phyloP scores from a whole-genome alignment of 2,888 invertebrate genomes.

The Drosophila borealis region DNA sequence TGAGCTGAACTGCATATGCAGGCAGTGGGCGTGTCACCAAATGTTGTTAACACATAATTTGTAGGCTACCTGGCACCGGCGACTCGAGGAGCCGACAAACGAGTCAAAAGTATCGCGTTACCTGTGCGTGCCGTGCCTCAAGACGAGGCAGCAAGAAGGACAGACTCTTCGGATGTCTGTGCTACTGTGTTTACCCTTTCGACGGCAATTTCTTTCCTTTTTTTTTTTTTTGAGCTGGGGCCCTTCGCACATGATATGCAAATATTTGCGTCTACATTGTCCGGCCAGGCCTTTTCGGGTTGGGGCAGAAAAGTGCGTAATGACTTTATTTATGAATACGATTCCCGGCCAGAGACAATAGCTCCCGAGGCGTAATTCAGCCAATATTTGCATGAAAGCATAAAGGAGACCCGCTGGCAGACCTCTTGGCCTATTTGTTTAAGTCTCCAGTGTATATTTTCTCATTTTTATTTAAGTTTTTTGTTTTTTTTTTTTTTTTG shows the following conservation, averaged over 20 bases:
- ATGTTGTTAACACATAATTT: constrained; percentile 75
- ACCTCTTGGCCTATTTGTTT: constrained; percentile 32
- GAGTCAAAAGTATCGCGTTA: constrained; percentile 56
- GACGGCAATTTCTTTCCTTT: constrained; percentile 12
- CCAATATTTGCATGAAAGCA: constrained; percentile 58
- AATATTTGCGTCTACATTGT: constrained; percentile 64
- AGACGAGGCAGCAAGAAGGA: not conserved
- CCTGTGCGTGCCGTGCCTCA: constrained; percentile 43
- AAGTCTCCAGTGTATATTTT: not conserved
- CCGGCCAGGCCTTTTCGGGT: constrained; percentile 29
- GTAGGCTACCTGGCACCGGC: constrained; percentile 52
- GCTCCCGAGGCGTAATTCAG: constrained; percentile 43
- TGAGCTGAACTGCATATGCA: constrained; percentile 12
- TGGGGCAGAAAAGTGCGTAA: constrained; percentile 62
- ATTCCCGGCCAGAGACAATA: constrained; percentile 57
- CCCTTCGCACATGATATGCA: constrained; percentile 60
- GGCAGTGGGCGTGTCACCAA: constrained; percentile 63
- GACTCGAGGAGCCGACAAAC: constrained; percentile 21
- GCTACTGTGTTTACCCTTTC: constrained; percentile 62
- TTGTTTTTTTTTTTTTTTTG: constrained; percentile 14
- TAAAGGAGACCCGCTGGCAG: constrained; percentile 1
- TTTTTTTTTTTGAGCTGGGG: not conserved
- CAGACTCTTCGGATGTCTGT: not conserved
- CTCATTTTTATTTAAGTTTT: not conserved
- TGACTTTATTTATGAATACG: constrained; percentile 74